These are phyloP conservation scores for Clarias batrachus DNA, from an alignment of 2,113 vertebrate species.

Conservation along the genomic window DNA sequence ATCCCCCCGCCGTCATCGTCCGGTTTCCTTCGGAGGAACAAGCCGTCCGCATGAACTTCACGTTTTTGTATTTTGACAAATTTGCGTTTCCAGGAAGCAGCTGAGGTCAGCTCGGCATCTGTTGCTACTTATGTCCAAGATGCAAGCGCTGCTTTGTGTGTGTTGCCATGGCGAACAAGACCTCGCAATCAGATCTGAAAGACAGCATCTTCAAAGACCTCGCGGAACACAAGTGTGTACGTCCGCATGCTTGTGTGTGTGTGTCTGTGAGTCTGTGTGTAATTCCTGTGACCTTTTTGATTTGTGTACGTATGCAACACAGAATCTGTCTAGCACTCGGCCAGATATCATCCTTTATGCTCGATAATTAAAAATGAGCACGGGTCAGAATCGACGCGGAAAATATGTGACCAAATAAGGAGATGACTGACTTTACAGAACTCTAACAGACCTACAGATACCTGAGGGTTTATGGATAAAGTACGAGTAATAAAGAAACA, in stretches of 20 bases:
- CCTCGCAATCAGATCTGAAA: slow-evolving; percentile 68
- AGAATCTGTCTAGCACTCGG: background rate
- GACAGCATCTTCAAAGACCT: slow-evolving; percentile 72
- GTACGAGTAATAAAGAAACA: slow-evolving; percentile 57
- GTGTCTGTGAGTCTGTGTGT: background rate
- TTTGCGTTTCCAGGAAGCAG: slow-evolving; percentile 89
- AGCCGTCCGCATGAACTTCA: slow-evolving; percentile 79
- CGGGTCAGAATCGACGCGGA: slow-evolving; percentile 3
- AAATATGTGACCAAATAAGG: slow-evolving; percentile 48
- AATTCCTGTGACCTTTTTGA: slow-evolving; percentile 8
- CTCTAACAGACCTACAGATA: background rate
- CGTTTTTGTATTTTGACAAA: slow-evolving; percentile 84
- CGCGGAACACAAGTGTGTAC: slow-evolving; percentile 46
- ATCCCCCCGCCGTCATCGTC: background rate
- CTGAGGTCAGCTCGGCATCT: slow-evolving; percentile 89
- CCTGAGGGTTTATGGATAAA: slow-evolving; percentile 22
- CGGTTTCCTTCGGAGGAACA: slow-evolving; percentile 8
- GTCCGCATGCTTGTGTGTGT: background rate
- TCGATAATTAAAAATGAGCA: slow-evolving; percentile 22
- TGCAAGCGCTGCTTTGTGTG: slow-evolving; percentile 75
- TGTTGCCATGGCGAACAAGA: slow-evolving; percentile 76
- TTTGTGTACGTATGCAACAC: slow-evolving; percentile 11
- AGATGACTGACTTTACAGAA: slow-evolving; percentile 6
- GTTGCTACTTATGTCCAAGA: slow-evolving; percentile 86
- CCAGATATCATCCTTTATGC: slow-evolving; percentile 15